Conservation (phyloP, 2,797 vertebrate genomes). For the Pagetopsis macropterus region DNA sequence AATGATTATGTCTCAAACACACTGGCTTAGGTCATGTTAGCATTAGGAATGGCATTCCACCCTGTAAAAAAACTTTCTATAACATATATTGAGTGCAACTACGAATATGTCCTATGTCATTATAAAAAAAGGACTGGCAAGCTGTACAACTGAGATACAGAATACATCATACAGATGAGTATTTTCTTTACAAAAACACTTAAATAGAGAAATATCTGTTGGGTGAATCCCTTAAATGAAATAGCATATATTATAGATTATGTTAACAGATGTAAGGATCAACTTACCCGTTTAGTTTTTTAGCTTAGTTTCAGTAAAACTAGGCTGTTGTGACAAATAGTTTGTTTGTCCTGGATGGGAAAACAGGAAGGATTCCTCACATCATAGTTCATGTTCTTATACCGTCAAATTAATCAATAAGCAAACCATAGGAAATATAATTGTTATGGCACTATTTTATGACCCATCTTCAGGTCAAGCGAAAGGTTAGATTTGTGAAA, state of each 20-base stretch:
- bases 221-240: slow-evolving; percentile 45
- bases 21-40: not conserved
- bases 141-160: not conserved
- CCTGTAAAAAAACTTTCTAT: slow-evolving; percentile 8
- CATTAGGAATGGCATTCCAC: slow-evolving; percentile 29
- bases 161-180: not conserved
- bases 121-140: not conserved
- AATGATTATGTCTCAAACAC: slow-evolving; percentile 29
- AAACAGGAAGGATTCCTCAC: slow-evolving; percentile 6
- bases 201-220: slow-evolving; percentile 9
- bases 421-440: slow-evolving; percentile 6
- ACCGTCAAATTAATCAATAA: slow-evolving; percentile 25
- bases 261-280: slow-evolving; percentile 58
- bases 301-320: slow-evolving; percentile 78
- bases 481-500: slow-evolving; percentile 2
- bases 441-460: not conserved
- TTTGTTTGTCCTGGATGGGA: not conserved
- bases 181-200: not conserved
- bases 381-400: slow-evolving; percentile 14
- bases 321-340: slow-evolving; percentile 25
- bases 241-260: slow-evolving; percentile 38
- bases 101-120: not conserved
- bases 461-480: slow-evolving; percentile 25
- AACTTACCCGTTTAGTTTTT: slow-evolving; percentile 40
- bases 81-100: slow-evolving; percentile 13